Base-by-base conservation (phyloP, 2,888 invertebrate genomes). In the Synanthedon vespiformis region DNA sequence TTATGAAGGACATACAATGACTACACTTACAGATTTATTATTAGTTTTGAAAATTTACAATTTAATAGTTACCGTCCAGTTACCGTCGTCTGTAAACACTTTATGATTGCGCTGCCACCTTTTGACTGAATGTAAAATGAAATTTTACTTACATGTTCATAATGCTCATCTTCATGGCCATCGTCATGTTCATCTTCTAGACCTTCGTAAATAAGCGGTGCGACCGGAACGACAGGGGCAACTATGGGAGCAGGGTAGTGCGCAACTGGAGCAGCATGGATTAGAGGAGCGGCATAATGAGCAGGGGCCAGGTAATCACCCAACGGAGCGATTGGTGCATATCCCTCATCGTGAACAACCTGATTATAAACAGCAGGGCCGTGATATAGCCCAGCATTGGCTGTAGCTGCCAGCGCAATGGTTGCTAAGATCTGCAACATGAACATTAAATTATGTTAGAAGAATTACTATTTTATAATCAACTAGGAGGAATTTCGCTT, bases 351-450 rank as follows among this genome's bases (percentile, higher is more conserved):
- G 54, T 82, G 80, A 34, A 61, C 79, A 2, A 82, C 71, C 56
- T 82, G 77, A 66, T 73, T 80, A 55, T 83, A 84, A 10, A 80
- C 72, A 1, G 81, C 84, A 47, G 60, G 58, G 18, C 63, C 64
- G 53, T 70, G 73, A 5, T 77, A 13, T 2, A 65, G 40, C 41
- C 77, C 76, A 13, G 77, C 75, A 54, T 61, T 74, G 57, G 70
- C 75, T 34, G 61, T 65, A 1, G 73, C 76, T 58, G 80, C 60
- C 40, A 81, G 52, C 48, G 67, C 67, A 56, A 63, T 60, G 51
- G 77, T 52, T 11, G 68, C 60, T 44, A 73, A 51, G 52, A 72
- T 69, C 77, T 79, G 64, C 22, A 63, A 54, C 34, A 22, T 48
- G 14, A 1, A 12, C 13, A 13, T n/a, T 13, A 13, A 44, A 12